phyloP scores from a whole-genome alignment of 1,140 invertebrate genomes.

The Drosophila pseudoobscura region DNA sequence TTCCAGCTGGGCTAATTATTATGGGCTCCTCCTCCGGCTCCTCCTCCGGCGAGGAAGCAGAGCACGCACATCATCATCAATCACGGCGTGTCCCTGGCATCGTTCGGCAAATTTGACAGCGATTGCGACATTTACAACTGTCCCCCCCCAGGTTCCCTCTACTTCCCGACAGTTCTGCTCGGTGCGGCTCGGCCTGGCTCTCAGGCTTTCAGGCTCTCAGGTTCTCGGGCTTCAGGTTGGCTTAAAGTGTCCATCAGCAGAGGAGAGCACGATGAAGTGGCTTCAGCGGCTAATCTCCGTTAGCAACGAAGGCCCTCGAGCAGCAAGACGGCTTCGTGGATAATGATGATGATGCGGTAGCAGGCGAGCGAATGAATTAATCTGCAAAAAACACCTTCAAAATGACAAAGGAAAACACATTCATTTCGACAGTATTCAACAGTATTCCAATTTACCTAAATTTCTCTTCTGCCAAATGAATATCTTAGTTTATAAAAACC shows the following conservation, averaged over 20 bases:
- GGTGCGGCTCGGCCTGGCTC: too few species aligned
- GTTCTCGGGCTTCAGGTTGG: neutral
- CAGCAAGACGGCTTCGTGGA: neutral
- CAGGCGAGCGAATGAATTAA: too few species aligned
- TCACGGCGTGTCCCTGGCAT: conserved; percentile 29
- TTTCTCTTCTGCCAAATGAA: too few species aligned
- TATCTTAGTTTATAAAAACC: too few species aligned
- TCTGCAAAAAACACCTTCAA: too few species aligned
- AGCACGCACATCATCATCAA: conserved; percentile 66
- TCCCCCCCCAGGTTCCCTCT: conserved; percentile 29
- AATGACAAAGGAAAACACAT: too few species aligned
- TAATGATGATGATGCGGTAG: conserved; percentile 9
- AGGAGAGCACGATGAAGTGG: conserved; percentile 9
- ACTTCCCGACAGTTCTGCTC: neutral
- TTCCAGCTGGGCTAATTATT: conserved; percentile 51
- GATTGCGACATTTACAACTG: conserved; percentile 78
- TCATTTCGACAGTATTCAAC: too few species aligned
- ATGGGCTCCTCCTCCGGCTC: neutral
- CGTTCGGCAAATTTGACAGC: conserved; percentile 65
- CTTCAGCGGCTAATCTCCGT: conserved; percentile 32
- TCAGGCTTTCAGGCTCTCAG: too few species aligned
- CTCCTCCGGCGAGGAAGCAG: too few species aligned
- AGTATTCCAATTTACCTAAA: too few species aligned
- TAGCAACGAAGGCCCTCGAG: neutral
- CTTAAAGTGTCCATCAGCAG: conserved; percentile 28